phyloP scores from a whole-genome alignment of 2,113 vertebrate species.

The Mus pahari region DNA sequence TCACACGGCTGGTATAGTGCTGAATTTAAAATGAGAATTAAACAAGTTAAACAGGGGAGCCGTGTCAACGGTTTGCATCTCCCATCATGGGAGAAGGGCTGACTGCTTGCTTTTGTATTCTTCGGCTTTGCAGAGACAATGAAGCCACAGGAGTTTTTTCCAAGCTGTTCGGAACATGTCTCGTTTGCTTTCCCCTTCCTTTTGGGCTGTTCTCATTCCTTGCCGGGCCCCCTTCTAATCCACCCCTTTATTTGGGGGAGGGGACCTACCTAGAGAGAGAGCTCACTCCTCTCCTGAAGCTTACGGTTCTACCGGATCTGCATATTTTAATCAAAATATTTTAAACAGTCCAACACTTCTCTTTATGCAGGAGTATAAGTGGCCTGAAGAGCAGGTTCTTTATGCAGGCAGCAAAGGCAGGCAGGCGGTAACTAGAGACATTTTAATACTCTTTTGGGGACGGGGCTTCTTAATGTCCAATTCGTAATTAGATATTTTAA shows the following conservation, averaged over 20 bases:
- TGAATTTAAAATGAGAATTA: constrained; percentile 94
- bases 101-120: constrained; percentile 88
- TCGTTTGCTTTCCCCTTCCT: constrained; percentile 83
- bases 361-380: constrained; percentile 85
- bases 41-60: constrained; percentile 91
- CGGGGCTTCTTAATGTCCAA: constrained; percentile 75
- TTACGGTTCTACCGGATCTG: constrained; percentile 67
- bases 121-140: constrained; percentile 87
- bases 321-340: constrained; percentile 87
- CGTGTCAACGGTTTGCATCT: constrained; percentile 88
- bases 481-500: constrained; percentile 77
- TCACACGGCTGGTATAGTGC: constrained; percentile 90
- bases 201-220: constrained; percentile 81
- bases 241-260: constrained; percentile 26
- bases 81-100: constrained; percentile 88
- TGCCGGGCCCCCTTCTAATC: constrained; percentile 38
- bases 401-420: constrained; percentile 77
- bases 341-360: constrained; percentile 86
- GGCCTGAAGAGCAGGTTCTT: constrained; percentile 88
- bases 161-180: constrained; percentile 87
- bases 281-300: constrained; percentile 69
- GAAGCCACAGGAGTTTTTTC: constrained; percentile 88
- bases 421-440: constrained; percentile 80
- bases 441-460: constrained; percentile 79
- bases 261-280: constrained; percentile 57